Percentiles rank a stretch among this genome's conserved stretches.
Evolutionary conservation across 37 sponge, comb jelly and placozoan genomes (phyloP).

Genomic region (Amphimedon queenslandica): DNA sequence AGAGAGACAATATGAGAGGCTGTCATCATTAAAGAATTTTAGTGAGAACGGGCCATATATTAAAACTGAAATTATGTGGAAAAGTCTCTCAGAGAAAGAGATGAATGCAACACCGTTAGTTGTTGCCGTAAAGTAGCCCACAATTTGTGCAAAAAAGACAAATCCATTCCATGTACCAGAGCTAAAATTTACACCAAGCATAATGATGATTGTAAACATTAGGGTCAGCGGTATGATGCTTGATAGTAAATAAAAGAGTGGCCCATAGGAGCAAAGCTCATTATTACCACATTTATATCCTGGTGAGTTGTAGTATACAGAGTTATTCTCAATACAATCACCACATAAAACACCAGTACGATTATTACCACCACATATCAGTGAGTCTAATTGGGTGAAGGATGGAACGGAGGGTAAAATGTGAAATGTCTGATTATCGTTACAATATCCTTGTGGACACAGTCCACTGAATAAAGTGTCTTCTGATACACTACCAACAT

Average conservation of each 20-base stretch:
- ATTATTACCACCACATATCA: slow-evolving; percentile 6
- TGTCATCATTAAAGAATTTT: slow-evolving; percentile 30
- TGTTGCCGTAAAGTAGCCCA: slow-evolving; percentile 15
- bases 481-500: not conserved
- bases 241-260: slow-evolving; percentile 30
- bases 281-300: slow-evolving; percentile 10
- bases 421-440: not conserved
- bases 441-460: slow-evolving; percentile 34
- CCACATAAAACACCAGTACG: slow-evolving; percentile 41
- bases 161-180: slow-evolving; percentile 33
- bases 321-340: slow-evolving; percentile 4
- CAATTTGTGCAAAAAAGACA: slow-evolving; percentile 42
- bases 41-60: slow-evolving; percentile 35
- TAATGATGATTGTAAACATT: slow-evolving; percentile 18
- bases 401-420: not conserved
- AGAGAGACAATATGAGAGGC: slow-evolving; percentile 36
- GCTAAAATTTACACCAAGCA: slow-evolving; percentile 28
- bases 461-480: slow-evolving; percentile 1
- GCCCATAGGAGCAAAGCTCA: slow-evolving; percentile 10
- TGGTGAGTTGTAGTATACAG: slow-evolving; percentile 20
- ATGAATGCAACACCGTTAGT: not conserved
- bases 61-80: not conserved
- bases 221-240: slow-evolving; percentile 30
- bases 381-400: not conserved
- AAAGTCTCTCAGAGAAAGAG: not conserved